Evolutionary conservation across 2,113 vertebrate species (phyloP), one percentile per base, ranked within the genome.

Genomic region (Plestiodon gilberti): DNA sequence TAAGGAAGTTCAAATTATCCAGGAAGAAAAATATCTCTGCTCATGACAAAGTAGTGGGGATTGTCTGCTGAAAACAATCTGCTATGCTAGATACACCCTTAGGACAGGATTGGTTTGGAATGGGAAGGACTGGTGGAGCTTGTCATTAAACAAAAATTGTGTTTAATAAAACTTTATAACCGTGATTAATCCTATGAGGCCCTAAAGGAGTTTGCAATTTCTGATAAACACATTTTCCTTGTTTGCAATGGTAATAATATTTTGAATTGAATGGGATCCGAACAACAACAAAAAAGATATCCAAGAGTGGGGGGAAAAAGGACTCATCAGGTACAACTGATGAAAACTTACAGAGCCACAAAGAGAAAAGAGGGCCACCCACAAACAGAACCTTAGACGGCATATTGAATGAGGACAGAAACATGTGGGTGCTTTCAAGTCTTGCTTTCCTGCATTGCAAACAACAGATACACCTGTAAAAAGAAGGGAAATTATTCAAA

Each of bases 151-250:
- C 97, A 97, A 97, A 97, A 97, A 97, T 97, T 97, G 97, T 97
- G 97, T 97, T 97, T 98, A 97, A 98, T 97, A 97, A 98, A 98
- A 98, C 97, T 97, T 97, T 97, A 98, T 97, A 97, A 97, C 97
- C 96, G 92, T 97, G 97, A 98, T 98, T 97, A 98, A 98, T 98
- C 97, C 97, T 97, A 97, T 96, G 97, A 97, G 97, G 97, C 96
- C 96, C 96, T 97, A 94, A 96, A 97, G 97, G 97, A 97, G 96
- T 97, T 97, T 97, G 96, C 95, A 96, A 94, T 96, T 97, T 96
- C 97, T 97, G 97, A 97, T 97, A 97, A 97, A 97, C 97, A 97
- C 96, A 96, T 97, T 97, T 97, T 96, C 96, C 96, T 97, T 97
- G 97, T 97, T 97, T 97, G 96, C 96, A 97, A 97, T 97, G 96